A percentile compares a stretch with the other conserved stretches of the same genome.
Evolutionary conservation across 2,797 vertebrate species (phyloP).

Genomic region (Zenarchopterus dispar): DNA sequence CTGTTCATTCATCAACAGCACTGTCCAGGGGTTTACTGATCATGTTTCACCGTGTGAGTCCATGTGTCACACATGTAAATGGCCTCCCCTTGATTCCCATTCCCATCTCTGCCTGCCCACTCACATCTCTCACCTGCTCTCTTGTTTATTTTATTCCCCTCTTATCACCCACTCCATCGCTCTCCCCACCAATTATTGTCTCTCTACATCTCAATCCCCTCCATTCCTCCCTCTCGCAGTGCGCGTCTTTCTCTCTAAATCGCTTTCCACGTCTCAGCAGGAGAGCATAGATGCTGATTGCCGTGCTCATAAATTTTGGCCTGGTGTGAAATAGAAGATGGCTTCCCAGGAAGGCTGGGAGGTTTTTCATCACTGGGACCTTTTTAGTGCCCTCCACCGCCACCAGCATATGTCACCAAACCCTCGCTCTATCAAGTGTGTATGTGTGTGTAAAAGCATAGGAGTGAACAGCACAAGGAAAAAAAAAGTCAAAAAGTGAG

Average conservation of each 20-base stretch:
- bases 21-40: too few relatives aligned
- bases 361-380: conserved; percentile 72
- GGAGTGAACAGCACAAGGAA: background rate
- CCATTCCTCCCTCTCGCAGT: conserved; percentile 9
- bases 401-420: conserved; percentile 69
- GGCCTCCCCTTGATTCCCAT: conserved; percentile 1
- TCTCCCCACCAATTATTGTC: conserved; percentile 10
- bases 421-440: conserved; percentile 41
- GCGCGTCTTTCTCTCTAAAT: conserved; percentile 27
- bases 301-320: conserved; percentile 68
- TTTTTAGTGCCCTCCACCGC: conserved; percentile 69
- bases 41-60: background rate
- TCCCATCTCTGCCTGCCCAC: background rate
- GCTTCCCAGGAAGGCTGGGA: conserved; percentile 69
- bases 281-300: conserved; percentile 58
- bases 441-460: conserved; percentile 46
- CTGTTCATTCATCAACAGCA: too few relatives aligned
- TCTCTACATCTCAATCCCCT: conserved; percentile 22
- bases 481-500: conserved; percentile 4
- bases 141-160: conserved; percentile 6
- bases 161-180: conserved; percentile 9
- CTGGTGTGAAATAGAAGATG: conserved; percentile 78
- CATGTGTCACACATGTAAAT: background rate
- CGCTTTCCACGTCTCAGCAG: conserved; percentile 32
- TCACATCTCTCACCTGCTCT: conserved; percentile 11